These are phyloP conservation scores for Priocnemis perturbator DNA, from an alignment of 2,888 invertebrate genomes.

Conservation along the genomic window DNA sequence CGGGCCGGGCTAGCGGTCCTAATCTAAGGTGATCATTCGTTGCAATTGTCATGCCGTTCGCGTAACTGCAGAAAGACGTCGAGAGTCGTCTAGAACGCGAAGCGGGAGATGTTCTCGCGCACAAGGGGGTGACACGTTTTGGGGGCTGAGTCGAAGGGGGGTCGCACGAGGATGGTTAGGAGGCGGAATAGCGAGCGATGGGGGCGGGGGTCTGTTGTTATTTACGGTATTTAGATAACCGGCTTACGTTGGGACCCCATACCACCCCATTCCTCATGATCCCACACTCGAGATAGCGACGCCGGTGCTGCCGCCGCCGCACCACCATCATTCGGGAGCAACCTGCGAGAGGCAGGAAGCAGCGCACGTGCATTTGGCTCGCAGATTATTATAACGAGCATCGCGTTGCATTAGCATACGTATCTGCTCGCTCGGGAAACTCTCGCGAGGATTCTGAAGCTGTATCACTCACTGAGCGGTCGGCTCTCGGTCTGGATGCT, in stretches of 20 bases:
- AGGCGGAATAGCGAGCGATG: conserved; percentile 54
- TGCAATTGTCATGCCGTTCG: too few species aligned
- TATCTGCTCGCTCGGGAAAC: conserved; percentile 64
- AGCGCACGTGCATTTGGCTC: conserved; percentile 60
- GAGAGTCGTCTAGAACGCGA: too few species aligned
- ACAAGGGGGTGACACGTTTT: conserved; percentile 36
- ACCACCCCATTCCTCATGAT: conserved; percentile 69
- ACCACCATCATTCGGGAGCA: conserved; percentile 39
- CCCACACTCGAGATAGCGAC: conserved; percentile 70
- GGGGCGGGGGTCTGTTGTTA: conserved; percentile 65
- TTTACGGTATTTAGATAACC: conserved; percentile 76
- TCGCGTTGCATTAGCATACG: conserved; percentile 70
- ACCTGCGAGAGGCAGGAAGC: conserved; percentile 43
- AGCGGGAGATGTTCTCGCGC: background rate
- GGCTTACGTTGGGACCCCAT: conserved; percentile 71
- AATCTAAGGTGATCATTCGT: too few species aligned
- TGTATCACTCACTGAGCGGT: too few species aligned
- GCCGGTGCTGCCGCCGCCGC: conserved; percentile 53
- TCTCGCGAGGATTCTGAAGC: conserved; percentile 21
- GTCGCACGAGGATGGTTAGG: conserved; percentile 11
- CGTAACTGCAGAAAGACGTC: too few species aligned
- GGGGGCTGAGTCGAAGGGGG: conserved; percentile 32
- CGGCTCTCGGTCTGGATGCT: too few species aligned
- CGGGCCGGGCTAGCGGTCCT: too few species aligned
- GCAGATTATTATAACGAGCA: conserved; percentile 73